These are phyloP conservation scores for Heteronetta atricapilla DNA, from an alignment of 2,113 vertebrate genomes.

Conservation along the genomic window DNA sequence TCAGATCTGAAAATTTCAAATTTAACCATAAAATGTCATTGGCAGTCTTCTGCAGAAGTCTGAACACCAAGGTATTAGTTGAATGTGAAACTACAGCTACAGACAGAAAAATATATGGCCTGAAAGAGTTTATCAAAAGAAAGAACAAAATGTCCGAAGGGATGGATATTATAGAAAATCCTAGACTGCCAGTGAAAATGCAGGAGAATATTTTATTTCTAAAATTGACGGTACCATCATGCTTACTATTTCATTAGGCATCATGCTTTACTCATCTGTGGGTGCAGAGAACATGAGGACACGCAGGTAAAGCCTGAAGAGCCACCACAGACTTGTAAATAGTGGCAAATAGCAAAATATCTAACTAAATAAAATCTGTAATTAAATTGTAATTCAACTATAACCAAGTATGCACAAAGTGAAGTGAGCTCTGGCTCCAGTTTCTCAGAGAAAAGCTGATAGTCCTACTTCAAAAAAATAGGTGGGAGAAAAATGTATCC, in stretches of 20 bases:
- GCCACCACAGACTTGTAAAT: neutral
- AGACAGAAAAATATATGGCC: neutral
- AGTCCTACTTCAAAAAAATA: neutral
- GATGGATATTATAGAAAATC: neutral
- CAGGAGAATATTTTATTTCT: neutral
- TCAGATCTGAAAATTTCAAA: neutral
- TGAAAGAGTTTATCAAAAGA: neutral
- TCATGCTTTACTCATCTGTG: neutral
- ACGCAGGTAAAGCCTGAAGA: neutral
- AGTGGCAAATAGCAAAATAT: neutral
- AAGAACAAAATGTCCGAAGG: neutral
- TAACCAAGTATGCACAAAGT: neutral
- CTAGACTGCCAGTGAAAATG: neutral
- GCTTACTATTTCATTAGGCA: neutral
- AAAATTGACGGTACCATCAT: neutral
- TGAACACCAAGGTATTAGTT: neutral
- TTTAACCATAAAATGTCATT: neutral
- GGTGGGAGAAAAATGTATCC: neutral
- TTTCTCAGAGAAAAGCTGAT: slow-evolving; percentile 11
- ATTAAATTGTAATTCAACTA: neutral
- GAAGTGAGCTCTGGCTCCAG: neutral
- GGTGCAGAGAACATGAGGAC: neutral
- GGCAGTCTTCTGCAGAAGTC: neutral
- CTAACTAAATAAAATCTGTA: neutral
- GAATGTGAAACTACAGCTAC: neutral